Evolutionary conservation across 1,140 invertebrate species (phyloP).

Genomic region (Parapsyche elsis): DNA sequence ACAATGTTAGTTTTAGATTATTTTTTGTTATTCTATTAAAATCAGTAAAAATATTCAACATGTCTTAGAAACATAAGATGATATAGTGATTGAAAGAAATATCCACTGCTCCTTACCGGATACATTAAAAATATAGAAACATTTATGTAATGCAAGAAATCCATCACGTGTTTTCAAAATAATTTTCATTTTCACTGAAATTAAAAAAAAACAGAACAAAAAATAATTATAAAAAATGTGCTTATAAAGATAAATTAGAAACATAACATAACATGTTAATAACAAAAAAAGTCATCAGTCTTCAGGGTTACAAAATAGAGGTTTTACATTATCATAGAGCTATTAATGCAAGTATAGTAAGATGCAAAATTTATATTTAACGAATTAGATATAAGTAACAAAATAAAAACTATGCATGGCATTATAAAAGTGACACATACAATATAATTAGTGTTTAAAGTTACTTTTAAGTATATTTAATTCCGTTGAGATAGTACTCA

Average conservation of each 20-base stretch:
- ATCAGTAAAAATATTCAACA: conserved; percentile 1
- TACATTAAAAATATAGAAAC: neutral
- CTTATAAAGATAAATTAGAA: conserved; percentile 12
- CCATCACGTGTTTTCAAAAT: conserved; percentile 12
- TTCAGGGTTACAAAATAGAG: no score
- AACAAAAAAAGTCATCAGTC: neutral
- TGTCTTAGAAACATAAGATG: neutral
- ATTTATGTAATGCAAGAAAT: conserved; percentile 10
- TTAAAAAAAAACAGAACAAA: conserved; percentile 34
- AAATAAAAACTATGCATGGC: no score
- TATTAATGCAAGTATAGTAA: no score
- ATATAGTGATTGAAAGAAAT: conserved; percentile 7
- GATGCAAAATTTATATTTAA: no score
- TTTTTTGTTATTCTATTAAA: neutral
- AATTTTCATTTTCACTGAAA: conserved; percentile 37
- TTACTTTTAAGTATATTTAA: neutral
- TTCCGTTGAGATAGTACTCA: neutral
- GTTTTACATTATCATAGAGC: no score
- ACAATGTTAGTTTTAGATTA: neutral
- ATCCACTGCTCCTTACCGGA: conserved; percentile 21
- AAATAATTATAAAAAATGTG: conserved; percentile 22
- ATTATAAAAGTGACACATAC: no score
- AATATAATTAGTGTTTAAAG: no score
- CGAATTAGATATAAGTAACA: no score
- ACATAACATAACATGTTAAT: conserved; percentile 4